Conservation (phyloP, 2,113 vertebrate genomes). For the Rhinolophus sinicus region DNA sequence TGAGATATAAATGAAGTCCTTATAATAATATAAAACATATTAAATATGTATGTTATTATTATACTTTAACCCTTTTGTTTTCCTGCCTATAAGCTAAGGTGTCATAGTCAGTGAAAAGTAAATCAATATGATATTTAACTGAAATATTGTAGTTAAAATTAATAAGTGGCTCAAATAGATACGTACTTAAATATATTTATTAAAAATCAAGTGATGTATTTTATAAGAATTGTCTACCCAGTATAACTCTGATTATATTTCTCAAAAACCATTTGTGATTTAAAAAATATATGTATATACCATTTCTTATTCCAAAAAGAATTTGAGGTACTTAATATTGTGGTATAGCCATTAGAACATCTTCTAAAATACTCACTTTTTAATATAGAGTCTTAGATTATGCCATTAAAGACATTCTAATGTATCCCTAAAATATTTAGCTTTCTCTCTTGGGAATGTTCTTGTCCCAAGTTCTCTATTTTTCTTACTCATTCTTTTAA, state of each 20-base stretch:
- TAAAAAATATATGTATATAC: neutral
- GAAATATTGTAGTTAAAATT: neutral
- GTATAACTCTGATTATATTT: neutral
- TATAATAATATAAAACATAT: neutral
- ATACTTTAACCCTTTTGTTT: neutral
- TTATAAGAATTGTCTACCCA: neutral
- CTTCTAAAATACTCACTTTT: constrained; percentile 22
- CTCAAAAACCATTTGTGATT: neutral
- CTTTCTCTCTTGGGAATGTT: neutral
- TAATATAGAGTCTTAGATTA: neutral
- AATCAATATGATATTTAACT: constrained; percentile 21
- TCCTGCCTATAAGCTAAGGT: neutral
- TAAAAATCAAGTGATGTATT: neutral
- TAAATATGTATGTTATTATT: constrained; percentile 1
- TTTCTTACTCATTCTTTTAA: constrained; percentile 7
- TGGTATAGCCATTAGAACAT: neutral
- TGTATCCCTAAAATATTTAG: neutral
- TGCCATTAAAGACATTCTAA: neutral
- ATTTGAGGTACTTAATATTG: neutral
- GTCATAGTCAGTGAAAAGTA: neutral
- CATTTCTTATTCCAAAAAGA: neutral
- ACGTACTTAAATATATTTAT: neutral
- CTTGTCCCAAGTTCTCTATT: neutral
- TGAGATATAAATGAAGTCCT: neutral
- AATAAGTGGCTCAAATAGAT: neutral